Base-by-base conservation (phyloP, 1,140 invertebrate genomes). In the Chrysoperla carnea region DNA sequence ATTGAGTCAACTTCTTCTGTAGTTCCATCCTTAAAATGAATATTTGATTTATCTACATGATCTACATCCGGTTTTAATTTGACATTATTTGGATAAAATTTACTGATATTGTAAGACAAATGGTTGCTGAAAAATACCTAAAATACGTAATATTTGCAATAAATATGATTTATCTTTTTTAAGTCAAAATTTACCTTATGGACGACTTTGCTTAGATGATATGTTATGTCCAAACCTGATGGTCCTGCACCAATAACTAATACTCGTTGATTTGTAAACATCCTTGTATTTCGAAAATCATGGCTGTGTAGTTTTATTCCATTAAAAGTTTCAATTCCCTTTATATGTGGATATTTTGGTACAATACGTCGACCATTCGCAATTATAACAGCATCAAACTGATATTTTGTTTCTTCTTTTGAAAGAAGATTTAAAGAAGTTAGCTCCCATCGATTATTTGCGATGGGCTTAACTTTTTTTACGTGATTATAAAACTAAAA, bases 211-310 rank as follows among this genome's bases (percentile, higher is more conserved):
- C 79, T 71, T 49, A 89, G 71, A 50, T 87, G 84, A 36, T 84
- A 53, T 0, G 79, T 72, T 39, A 90, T 75, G 57, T 90, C 86
- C 72, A 78, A 74, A 6, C 84, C 87, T 8, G 85, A 90, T 7
- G 84, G 77, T 8, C 83, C 84, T 35, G 80, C 83, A 5, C 89
- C 89, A 23, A 92, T 59, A 15, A 90, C 74, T 1, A 83, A 60
- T 0, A 91, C 82, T 1, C 48, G 63, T 51, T 81, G 70, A 46
- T 61, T 69, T 29, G 54, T 49, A 56, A 81, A 90, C 6, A 61
- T 48, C 9, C 77, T 70, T 1, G 81, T 76, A 4, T 66, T 62
- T 50, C 86, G 65, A 60, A 89, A 94, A 58, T 87, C 76, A 55
- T 89, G 84, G 52, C 84, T 88, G 60, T 93, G 89, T 40, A 86